phyloP scores from a whole-genome alignment of 1,140 invertebrate genomes.

The Drosophila pseudoobscura region DNA sequence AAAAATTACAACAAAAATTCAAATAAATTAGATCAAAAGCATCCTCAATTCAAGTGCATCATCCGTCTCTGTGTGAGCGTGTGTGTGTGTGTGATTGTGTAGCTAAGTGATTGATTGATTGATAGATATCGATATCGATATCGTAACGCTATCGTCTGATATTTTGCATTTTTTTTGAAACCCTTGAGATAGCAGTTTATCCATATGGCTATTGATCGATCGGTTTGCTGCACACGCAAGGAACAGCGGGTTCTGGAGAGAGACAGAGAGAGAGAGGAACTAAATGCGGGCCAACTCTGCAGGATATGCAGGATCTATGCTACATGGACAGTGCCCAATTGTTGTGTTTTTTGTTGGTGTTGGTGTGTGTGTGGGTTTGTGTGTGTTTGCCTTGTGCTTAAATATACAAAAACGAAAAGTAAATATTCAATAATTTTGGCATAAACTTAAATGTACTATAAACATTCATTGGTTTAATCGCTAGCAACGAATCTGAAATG shows the following conservation, averaged over 20 bases:
- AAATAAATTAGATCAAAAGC: conserved; percentile 67
- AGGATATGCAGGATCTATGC: conserved; percentile 44
- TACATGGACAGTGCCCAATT: conserved; percentile 60
- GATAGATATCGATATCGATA: conserved; percentile 25
- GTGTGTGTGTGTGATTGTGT: conserved; percentile 24
- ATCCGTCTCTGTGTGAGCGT: conserved; percentile 20
- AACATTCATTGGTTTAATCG: conserved; percentile 63
- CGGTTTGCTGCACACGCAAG: conserved; percentile 40
- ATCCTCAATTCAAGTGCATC: conserved; percentile 44
- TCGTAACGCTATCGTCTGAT: conserved; percentile 44
- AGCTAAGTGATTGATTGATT: conserved; percentile 26
- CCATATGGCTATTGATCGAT: conserved; percentile 48
- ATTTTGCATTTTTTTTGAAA: conserved; percentile 51
- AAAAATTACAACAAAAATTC: conserved; percentile 66
- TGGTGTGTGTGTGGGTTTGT: too few relatives aligned
- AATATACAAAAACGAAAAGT: conserved; percentile 50
- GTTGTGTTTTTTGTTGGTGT: too few relatives aligned
- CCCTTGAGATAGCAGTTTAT: conserved; percentile 68
- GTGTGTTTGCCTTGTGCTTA: conserved; percentile 55
- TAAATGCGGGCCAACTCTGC: conserved; percentile 53
- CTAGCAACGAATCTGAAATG: conserved; percentile 45
- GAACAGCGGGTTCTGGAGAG: conserved; percentile 50
- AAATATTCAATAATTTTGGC: conserved; percentile 59
- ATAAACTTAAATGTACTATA: conserved; percentile 67
- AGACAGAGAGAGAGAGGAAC: conserved; percentile 46